Base-by-base conservation (phyloP, 1,140 invertebrate species). In the Leptinotarsa lineolata region DNA sequence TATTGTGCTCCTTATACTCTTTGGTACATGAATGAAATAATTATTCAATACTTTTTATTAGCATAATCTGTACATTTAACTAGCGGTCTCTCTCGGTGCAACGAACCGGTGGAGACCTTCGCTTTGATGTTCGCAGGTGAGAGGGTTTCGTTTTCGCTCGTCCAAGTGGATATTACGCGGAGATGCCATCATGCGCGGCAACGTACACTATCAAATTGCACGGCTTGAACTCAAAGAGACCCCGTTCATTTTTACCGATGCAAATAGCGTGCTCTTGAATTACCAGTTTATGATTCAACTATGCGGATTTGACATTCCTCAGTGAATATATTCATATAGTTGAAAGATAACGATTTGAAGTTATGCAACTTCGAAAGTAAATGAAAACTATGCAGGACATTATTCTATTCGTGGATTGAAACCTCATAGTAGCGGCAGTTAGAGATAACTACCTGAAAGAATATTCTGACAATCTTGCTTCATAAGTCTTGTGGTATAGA, bases 181-280 rank as follows among this genome's bases (percentile, higher is more conserved):
- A 70, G 54, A 70, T 70, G 58, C 58, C 69, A 44, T 70, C 69
- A 70, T 22, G 69, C 60, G 69, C 54, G 68, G 68, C 69, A 63
- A 70, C 69, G 24, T 70, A 63, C 54, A 22, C 69, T 46, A 61
- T 70, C 60, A 70, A 70, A 70, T 70, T 70, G 58, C 69, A 70
- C 69, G 21, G 39, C 24, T 70, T 70, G 69, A 70, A 70, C 69
- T 70, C 30, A 61, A 39, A 30, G 15, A 48, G 67, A 54, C 48
- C 48, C 46, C 67, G 21, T 15, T 8, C 22, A 39, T 66, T 66
- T 66, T 66, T 66, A 39, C 22, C 64, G 64, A 66, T 66, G 64
- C 64, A 44, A 66, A 44, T 24, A 16, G 48, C 30, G 2, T 13
- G 24, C 24, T 66, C 39, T 18, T 39, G 5, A 5, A 16, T 30